Base-by-base conservation (phyloP, 2,888 invertebrate species). In the Eristalis arbustorum region DNA sequence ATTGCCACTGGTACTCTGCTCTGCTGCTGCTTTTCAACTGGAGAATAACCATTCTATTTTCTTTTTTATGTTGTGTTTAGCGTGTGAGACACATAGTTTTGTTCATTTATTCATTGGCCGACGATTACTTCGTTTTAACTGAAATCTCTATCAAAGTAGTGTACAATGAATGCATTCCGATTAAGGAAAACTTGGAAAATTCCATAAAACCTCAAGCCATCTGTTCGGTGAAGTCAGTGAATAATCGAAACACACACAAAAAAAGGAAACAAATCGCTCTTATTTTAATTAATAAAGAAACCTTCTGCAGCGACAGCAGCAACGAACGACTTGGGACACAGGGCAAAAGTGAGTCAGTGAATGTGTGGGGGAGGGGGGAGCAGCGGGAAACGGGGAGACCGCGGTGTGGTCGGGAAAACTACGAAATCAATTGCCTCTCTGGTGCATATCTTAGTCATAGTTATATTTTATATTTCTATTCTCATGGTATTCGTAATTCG, bases 371-470 rank as follows among this genome's bases (percentile, higher is more conserved):
- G 34, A 14, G 64, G 10, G 40, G 76, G 56, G 25, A 25, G 25
- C n/a, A n/a, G n/a, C n/a, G 25, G 25, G 25, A n/a, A n/a, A n/a
- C 23, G 79, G 56, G 61, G 49, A 25, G 67, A 49, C 23, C 63
- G 67, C 18, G 40, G 77, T 59, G 59, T 2, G 59, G 59, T 59
- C 57, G 59, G 40, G 23, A 40, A 66, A 74, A 73, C 87, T 83
- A 87, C 67, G 82, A 87, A 87, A 87, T 87, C 82, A 87, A 82
- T 87, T 83, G 83, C 34, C 11, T 49, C 64, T 77, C 57, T 69
- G 64, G 61, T 73, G 85, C 77, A 82, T 66, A 71, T 83, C 87
- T 83, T 87, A 87, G 87, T 87, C 87, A 87, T 87, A 82, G 83
- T 78, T 87, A 61, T 83, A 71, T 71, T 85, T 73, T 78, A 40